phyloP scores from a whole-genome alignment of 2,888 invertebrate species.

The Congeria kusceri region DNA sequence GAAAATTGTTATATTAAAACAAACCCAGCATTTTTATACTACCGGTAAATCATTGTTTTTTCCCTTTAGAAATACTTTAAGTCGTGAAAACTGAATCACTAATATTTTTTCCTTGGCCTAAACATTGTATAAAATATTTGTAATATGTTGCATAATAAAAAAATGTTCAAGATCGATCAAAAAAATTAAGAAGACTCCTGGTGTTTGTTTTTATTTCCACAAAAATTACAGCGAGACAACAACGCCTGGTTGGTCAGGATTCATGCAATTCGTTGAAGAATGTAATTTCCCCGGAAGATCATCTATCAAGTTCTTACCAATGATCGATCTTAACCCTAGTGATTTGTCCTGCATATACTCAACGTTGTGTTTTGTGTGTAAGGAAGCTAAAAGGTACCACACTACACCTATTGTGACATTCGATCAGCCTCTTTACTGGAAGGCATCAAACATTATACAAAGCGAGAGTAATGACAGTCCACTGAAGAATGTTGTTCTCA shows the following conservation, averaged over 20 bases:
- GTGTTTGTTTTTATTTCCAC: no score
- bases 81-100: no score
- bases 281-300: conserved; percentile 55
- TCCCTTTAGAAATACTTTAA: no score
- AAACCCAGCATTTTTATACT: no score
- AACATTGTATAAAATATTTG: no score
- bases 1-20: no score
- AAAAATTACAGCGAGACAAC: no score
- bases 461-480: conserved; percentile 15
- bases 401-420: conserved; percentile 48
- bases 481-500: conserved; percentile 33
- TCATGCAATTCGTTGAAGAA: conserved; percentile 17
- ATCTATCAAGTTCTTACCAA: conserved; percentile 41
- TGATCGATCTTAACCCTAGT: conserved; percentile 60
- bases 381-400: conserved; percentile 23
- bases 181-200: no score
- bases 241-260: conserved; percentile 18
- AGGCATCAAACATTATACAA: conserved; percentile 30
- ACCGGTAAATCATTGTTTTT: no score
- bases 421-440: conserved; percentile 53
- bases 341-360: conserved; percentile 58
- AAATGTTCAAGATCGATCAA: no score
- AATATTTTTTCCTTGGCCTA: no score
- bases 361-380: conserved; percentile 42
- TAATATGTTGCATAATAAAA: no score